Percentiles rank a stretch among this genome's conserved stretches.
Evolutionary conservation across 2,113 vertebrate genomes (phyloP).

Genomic region (Piprites chloris): DNA sequence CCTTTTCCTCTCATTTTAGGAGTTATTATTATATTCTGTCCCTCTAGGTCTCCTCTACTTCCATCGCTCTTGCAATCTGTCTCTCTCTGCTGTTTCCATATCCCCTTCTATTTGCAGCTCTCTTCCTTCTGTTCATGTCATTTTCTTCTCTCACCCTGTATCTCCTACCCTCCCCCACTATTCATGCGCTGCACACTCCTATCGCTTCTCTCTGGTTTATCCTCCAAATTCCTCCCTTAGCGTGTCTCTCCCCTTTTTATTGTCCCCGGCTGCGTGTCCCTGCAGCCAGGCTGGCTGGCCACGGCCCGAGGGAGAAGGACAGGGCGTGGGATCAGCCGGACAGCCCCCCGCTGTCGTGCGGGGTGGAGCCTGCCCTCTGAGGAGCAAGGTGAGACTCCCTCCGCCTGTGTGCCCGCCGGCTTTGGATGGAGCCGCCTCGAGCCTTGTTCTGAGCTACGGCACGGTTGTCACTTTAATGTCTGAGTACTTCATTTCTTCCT

Average conservation of each 20-base stretch:
- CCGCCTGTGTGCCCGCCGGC: fast-evolving
- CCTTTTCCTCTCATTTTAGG: not conserved
- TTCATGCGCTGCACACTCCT: not conserved
- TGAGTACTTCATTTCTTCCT: not conserved
- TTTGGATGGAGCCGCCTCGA: not conserved
- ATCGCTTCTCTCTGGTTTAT: constrained; percentile 18
- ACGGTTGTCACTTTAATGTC: not conserved
- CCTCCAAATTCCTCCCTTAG: not conserved
- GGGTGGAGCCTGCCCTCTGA: not conserved
- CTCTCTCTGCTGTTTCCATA: constrained; percentile 61
- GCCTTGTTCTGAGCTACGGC: not conserved
- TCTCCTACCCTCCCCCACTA: constrained; percentile 53
- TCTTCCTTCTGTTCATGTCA: constrained; percentile 65
- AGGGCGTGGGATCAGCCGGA: fast-evolving
- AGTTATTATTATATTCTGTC: constrained; percentile 48
- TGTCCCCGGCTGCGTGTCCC: not conserved
- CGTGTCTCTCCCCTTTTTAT: not conserved
- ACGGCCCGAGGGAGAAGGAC: not conserved
- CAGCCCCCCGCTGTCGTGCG: fast-evolving
- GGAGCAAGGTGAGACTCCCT: not conserved
- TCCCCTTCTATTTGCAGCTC: constrained; percentile 61
- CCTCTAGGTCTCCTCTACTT: constrained; percentile 55
- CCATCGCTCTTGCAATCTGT: constrained; percentile 44
- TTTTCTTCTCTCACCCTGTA: constrained; percentile 64
- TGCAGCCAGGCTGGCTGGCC: not conserved